These are phyloP conservation scores for Chelon labrosus DNA, from an alignment of 2,797 vertebrate genomes.

Conservation along the genomic window DNA sequence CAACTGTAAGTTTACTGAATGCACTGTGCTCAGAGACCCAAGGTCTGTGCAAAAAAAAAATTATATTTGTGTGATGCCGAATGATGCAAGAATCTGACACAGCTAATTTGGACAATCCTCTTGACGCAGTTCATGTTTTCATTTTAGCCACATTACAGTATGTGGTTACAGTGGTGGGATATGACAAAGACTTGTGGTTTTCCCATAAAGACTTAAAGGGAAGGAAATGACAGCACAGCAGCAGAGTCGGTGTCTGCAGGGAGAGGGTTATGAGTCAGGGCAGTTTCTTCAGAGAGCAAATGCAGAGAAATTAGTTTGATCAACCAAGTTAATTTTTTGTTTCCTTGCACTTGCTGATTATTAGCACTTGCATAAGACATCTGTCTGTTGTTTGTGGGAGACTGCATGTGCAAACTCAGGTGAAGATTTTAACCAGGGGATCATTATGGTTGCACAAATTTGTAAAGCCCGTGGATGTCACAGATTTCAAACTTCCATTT, in stretches of 20 bases:
- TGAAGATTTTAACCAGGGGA: not conserved
- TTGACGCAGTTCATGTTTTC: not conserved
- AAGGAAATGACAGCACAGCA: slow-evolving; percentile 52
- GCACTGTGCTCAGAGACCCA: not conserved
- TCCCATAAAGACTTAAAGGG: slow-evolving; percentile 47
- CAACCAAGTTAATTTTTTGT: not conserved
- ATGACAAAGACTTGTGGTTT: slow-evolving; percentile 38
- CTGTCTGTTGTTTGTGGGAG: not conserved
- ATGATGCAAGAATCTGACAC: too few species aligned
- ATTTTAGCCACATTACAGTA: not conserved
- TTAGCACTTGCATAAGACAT: slow-evolving; percentile 8
- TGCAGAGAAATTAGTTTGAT: slow-evolving; percentile 7
- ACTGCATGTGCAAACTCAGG: not conserved
- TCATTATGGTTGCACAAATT: not conserved
- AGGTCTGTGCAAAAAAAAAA: too few species aligned
- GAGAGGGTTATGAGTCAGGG: not conserved
- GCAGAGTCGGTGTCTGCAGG: slow-evolving; percentile 6
- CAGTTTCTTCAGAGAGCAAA: not conserved
- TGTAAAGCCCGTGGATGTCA: not conserved
- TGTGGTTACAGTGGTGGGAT: not conserved
- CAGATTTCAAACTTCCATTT: not conserved
- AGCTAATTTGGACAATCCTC: not conserved
- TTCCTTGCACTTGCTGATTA: not conserved
- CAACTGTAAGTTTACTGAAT: slow-evolving; percentile 87
- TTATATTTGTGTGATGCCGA: too few species aligned